phyloP scores from a whole-genome alignment of 1,140 invertebrate genomes.

The Ladona fulva region DNA sequence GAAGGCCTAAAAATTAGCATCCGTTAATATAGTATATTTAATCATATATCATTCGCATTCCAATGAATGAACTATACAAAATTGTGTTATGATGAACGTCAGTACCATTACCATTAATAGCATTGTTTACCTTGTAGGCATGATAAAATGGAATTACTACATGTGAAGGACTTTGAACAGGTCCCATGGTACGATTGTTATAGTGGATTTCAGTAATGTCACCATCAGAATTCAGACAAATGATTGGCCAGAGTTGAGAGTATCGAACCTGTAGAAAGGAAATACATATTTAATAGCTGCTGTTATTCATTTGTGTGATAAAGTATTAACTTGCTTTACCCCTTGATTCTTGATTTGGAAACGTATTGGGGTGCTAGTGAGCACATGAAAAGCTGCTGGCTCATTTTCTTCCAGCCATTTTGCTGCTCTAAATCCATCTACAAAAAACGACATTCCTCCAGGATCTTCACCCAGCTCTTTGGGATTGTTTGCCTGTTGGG shows the following conservation, averaged over 20 bases:
- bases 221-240: conserved; percentile 29
- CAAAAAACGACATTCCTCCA: conserved; percentile 34
- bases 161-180: conserved; percentile 32
- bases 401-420: conserved; percentile 34
- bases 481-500: conserved; percentile 26
- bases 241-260: conserved; percentile 31
- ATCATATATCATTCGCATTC: no score
- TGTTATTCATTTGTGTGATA: background rate
- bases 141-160: conserved; percentile 35
- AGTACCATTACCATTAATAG: no score
- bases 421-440: conserved; percentile 33
- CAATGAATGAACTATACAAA: no score
- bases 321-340: conserved; percentile 20
- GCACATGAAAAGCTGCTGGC: conserved; percentile 33
- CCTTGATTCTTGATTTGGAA: conserved; percentile 28
- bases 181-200: conserved; percentile 35
- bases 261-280: conserved; percentile 28
- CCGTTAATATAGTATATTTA: no score
- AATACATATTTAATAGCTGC: background rate
- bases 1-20: no score
- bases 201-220: conserved; percentile 35
- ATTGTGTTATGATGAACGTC: no score
- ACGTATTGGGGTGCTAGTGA: conserved; percentile 32
- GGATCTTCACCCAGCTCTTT: conserved; percentile 24
- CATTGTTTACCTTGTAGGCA: conserved; percentile 30